Evolutionary conservation across 1,140 invertebrate species (phyloP).

Genomic region (Tribolium castaneum): DNA sequence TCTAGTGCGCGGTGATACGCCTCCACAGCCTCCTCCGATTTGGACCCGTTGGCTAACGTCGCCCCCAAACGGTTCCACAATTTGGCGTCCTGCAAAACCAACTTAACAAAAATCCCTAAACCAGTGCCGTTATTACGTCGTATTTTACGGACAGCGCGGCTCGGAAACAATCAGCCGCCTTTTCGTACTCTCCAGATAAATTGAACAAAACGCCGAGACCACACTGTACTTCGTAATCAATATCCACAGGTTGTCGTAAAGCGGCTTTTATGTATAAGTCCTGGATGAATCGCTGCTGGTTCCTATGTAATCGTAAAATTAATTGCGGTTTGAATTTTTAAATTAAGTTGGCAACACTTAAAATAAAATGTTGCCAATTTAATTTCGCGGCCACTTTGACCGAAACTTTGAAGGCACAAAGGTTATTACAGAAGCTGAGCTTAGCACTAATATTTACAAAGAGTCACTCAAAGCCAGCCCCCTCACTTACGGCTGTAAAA

Average conservation of each 20-base stretch:
- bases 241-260: slow-evolving; percentile 76
- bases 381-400: no score
- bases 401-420: no score
- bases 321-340: no score
- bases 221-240: slow-evolving; percentile 96
- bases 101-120: neutral
- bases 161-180: slow-evolving; percentile 96
- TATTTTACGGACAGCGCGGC: slow-evolving; percentile 86
- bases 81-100: slow-evolving; percentile 81
- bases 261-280: slow-evolving; percentile 89
- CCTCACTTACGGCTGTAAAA: slow-evolving; percentile 61
- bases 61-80: slow-evolving; percentile 98
- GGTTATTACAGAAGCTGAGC: no score
- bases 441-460: neutral
- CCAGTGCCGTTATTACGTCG: slow-evolving; percentile 69
- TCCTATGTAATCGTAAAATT: slow-evolving; percentile 60
- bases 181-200: slow-evolving; percentile 92
- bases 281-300: slow-evolving; percentile 77
- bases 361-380: no score
- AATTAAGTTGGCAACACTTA: no score
- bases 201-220: slow-evolving; percentile 96
- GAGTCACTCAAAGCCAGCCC: neutral
- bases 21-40: slow-evolving; percentile 94
- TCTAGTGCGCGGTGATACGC: slow-evolving; percentile 94
- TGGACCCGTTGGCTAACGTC: slow-evolving; percentile 94